Evolutionary conservation across 2,888 invertebrate genomes (phyloP).

Genomic region (Drosophila merina): DNA sequence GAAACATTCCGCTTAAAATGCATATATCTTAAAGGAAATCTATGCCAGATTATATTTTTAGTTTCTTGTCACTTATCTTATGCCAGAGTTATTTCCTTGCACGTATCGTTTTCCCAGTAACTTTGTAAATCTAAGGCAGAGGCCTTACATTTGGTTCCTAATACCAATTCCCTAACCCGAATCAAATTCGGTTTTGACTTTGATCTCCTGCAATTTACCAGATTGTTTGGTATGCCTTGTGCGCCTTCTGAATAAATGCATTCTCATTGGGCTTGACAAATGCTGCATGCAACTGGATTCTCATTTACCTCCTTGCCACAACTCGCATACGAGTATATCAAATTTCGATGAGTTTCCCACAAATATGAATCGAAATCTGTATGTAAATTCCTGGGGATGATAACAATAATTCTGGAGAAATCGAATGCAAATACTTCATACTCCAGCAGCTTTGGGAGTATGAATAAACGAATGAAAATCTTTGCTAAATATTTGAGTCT

Average conservation of each 20-base stretch:
- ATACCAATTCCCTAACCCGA: constrained; percentile 12
- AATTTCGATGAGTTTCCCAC: constrained; percentile 22
- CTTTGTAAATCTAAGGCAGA: constrained; percentile 5
- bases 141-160: constrained; percentile 10
- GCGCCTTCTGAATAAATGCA: constrained; percentile 27
- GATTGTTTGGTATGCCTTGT: constrained; percentile 18
- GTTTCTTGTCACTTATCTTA: neutral
- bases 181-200: neutral
- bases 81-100: constrained; percentile 4
- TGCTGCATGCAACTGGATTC: constrained; percentile 18
- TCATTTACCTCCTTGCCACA: neutral
- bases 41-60: neutral
- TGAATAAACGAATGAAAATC: constrained; percentile 6
- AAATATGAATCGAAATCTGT: constrained; percentile 22
- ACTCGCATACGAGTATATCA: constrained; percentile 5
- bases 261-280: constrained; percentile 23
- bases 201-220: constrained; percentile 16
- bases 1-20: no score
- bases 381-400: neutral
- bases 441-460: neutral
- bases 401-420: constrained; percentile 34
- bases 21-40: no score
- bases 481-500: constrained; percentile 18
- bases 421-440: constrained; percentile 43
- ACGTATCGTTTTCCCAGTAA: constrained; percentile 4